A percentile compares a stretch with the other conserved stretches of the same genome.
phyloP scores from a whole-genome alignment of 2,113 vertebrate genomes.

The Tyto alba region DNA sequence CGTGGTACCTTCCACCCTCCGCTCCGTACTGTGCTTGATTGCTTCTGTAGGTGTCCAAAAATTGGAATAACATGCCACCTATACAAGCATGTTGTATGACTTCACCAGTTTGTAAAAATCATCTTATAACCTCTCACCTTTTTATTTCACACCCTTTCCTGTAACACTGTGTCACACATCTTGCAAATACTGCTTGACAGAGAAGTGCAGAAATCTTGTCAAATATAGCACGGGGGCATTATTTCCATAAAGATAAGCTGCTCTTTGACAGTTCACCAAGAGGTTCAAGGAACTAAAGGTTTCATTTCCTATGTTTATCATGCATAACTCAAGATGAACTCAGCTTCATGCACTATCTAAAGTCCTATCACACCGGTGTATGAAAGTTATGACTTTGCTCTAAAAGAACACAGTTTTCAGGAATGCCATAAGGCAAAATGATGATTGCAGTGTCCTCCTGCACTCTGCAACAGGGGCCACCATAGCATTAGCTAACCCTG shows the following conservation, averaged over 20 bases:
- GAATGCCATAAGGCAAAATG: background rate
- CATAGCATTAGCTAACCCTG: background rate
- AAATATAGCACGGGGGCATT: background rate
- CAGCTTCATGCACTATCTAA: background rate
- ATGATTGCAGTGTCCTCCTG: background rate
- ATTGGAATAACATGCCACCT: background rate
- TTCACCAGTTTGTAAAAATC: background rate
- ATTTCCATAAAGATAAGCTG: background rate
- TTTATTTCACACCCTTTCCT: background rate
- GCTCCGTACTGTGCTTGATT: fast-evolving
- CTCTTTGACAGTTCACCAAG: background rate
- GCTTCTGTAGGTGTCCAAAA: background rate
- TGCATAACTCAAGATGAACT: background rate
- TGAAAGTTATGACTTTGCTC: background rate
- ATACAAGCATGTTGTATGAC: background rate
- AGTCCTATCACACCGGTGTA: background rate
- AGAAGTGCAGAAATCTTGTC: background rate
- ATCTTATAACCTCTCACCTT: background rate
- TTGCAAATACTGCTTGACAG: background rate
- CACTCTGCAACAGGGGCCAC: background rate
- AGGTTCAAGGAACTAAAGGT: background rate
- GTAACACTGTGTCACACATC: background rate
- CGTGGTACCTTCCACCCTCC: background rate
- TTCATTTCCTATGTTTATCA: background rate
- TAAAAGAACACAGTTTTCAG: background rate